Base-by-base conservation (phyloP, 2,113 vertebrate genomes). In the Corvus hawaiiensis region DNA sequence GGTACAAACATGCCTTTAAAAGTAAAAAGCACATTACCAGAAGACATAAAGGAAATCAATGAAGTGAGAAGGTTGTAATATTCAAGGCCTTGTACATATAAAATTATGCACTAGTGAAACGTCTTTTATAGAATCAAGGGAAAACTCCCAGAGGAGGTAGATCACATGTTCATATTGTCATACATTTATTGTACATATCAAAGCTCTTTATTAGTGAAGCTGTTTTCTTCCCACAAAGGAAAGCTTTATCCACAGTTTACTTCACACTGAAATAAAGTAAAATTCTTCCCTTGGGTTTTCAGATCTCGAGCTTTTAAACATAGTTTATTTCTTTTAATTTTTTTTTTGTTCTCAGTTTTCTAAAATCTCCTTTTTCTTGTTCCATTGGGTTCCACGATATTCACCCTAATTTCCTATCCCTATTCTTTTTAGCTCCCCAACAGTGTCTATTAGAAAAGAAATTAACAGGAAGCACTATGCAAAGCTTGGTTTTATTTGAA, bases 351-450 rank as follows among this genome's bases (percentile, higher is more conserved):
- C 5, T 85, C 69, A 3, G 7, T 89, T 84, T 89, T 81, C 10
- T 8, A 59, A 33, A 84, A 49, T 66, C 0, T 85, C 1, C 0
- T 41, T 73, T 64, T 49, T 30, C 13, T 46, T 69, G 2, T 43
- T 73, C 8, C 11, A 17, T 30, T 20, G 3, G 1, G 3, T 54
- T 20, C 0, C 4, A 2, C 5, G 5, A 11, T 2, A 6, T 7
- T 16, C 22, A 13, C 5, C 3, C 13, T 54, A 54, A 56, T 71
- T 75, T 72, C 1, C 4, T 23, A 2, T 71, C 19, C 4, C 2
- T 58, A 32, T 41, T 74, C 1, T 81, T 78, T 87, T 59, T 26
- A 72, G 39, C 5, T 75, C 18, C 4, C 1, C 11, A 77, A 41
- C 4, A 58, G 7, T 12, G 4, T 41, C 27, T 66, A 18, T 56